Conservation (phyloP, 2,113 vertebrate species). For the Serinus canaria region DNA sequence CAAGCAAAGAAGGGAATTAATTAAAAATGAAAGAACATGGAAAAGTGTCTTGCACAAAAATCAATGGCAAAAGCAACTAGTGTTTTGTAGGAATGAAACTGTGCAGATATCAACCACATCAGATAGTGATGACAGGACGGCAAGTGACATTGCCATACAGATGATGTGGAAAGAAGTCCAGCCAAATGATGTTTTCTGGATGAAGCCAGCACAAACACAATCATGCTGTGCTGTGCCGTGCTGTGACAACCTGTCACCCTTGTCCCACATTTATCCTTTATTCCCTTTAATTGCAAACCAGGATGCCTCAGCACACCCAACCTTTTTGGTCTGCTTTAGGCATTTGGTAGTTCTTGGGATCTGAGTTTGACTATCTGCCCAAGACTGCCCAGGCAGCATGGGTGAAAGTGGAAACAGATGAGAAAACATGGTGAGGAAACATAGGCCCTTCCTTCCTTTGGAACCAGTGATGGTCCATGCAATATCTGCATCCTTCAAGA, state of each 20-base stretch:
- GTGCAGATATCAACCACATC: not conserved
- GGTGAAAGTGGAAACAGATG: not conserved
- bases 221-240: accelerated
- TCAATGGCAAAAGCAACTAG: not conserved
- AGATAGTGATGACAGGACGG: not conserved
- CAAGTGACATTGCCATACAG: not conserved
- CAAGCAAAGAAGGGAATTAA: conserved; percentile 50
- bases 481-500: not conserved
- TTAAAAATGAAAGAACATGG: conserved; percentile 57
- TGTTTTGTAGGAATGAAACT: conserved; percentile 4
- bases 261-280: not conserved
- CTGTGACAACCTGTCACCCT: not conserved
- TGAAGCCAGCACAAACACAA: not conserved
- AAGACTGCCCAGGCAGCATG: not conserved
- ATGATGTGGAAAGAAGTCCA: not conserved
- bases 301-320: not conserved
- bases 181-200: not conserved
- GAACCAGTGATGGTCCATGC: not conserved
- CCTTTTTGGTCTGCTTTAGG: not conserved
- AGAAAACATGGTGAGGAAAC: not conserved
- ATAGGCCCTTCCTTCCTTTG: not conserved
- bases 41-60: conserved; percentile 52
- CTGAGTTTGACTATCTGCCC: not conserved
- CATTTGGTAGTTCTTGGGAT: not conserved
- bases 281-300: not conserved